A percentile compares a stretch with the other conserved stretches of the same genome.
Evolutionary conservation across 2,888 invertebrate genomes (phyloP).

Genomic region (Lypha dubia): DNA sequence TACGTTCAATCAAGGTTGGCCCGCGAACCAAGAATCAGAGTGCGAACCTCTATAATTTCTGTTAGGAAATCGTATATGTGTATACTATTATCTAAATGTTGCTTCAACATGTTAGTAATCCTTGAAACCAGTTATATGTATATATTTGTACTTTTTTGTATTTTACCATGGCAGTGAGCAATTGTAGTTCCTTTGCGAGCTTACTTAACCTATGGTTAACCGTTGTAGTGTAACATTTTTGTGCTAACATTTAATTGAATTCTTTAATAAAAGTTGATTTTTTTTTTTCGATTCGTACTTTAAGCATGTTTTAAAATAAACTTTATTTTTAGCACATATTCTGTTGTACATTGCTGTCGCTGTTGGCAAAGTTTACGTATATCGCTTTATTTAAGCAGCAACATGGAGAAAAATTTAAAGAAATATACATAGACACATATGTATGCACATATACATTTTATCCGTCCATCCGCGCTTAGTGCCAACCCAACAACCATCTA

Average conservation of each 20-base stretch:
- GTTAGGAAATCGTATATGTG: too few species aligned
- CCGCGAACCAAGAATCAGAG: too few species aligned
- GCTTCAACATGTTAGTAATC: not conserved
- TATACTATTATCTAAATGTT: not conserved
- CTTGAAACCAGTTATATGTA: too few species aligned
- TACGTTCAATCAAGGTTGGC: too few species aligned
- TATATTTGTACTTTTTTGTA: not conserved
- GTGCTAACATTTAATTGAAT: constrained; percentile 43
- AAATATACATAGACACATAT: too few species aligned
- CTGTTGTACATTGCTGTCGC: constrained; percentile 16
- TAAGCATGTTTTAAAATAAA: constrained; percentile 23
- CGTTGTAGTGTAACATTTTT: constrained; percentile 11
- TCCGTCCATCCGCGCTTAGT: not conserved
- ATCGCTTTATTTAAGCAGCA: constrained; percentile 54
- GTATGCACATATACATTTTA: too few species aligned
- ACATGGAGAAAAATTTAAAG: constrained; percentile 16
- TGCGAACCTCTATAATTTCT: too few species aligned
- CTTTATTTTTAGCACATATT: constrained; percentile 5
- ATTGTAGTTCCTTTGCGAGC: constrained; percentile 7
- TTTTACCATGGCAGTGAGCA: not conserved
- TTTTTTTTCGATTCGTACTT: constrained; percentile 17
- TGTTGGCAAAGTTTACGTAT: constrained; percentile 56
- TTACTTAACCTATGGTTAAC: not conserved
- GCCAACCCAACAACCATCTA: constrained; percentile 22
- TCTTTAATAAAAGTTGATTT: constrained; percentile 41